Conservation (phyloP, 2,797 vertebrate species). For the Dendrocincla tyrannina region DNA sequence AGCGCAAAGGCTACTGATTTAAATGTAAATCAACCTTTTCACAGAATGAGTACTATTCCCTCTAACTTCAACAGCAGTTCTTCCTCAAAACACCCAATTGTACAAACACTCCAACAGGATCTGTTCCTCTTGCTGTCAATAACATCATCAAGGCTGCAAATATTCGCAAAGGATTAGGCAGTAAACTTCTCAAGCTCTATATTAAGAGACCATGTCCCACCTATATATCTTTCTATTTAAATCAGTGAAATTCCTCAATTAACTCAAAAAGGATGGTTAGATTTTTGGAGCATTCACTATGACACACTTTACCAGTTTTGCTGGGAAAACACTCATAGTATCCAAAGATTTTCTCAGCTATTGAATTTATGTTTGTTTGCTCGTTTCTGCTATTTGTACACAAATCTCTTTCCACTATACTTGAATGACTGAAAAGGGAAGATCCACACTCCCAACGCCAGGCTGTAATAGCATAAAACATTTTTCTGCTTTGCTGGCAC, state of each 20-base stretch:
- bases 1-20: neutral
- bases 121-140: neutral
- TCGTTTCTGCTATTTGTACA: slow-evolving; percentile 55
- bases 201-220: neutral
- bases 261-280: neutral
- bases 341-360: slow-evolving; percentile 33
- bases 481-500: slow-evolving; percentile 65
- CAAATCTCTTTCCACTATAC: slow-evolving; percentile 46
- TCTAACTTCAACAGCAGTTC: slow-evolving; percentile 1
- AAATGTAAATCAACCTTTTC: slow-evolving; percentile 41
- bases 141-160: neutral
- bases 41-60: neutral
- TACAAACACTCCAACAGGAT: neutral
- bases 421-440: slow-evolving; percentile 44
- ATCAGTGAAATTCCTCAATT: neutral
- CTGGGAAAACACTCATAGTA: neutral
- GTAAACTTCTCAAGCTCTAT: neutral
- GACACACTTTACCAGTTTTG: neutral
- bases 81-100: neutral
- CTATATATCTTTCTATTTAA: neutral
- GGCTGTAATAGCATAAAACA: slow-evolving; percentile 45
- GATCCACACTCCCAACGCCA: slow-evolving; percentile 2
- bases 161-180: neutral
- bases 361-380: slow-evolving; percentile 50
- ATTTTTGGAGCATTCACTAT: neutral